Evolutionary conservation across 2,888 invertebrate species (phyloP).

Genomic region (Loripinus fragilis): DNA sequence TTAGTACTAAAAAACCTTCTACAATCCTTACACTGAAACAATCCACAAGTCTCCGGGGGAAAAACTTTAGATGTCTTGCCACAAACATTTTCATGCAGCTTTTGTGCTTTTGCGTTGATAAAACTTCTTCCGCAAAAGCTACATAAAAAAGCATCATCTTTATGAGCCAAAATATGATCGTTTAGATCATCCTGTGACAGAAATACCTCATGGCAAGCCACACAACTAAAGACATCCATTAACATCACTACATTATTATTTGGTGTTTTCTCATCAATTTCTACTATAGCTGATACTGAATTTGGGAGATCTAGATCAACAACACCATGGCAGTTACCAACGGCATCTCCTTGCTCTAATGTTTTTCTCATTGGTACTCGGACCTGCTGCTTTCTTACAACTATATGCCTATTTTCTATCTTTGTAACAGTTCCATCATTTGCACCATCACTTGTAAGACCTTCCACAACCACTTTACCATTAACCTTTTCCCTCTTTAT

Average conservation of each 20-base stretch:
- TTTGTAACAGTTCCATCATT: background rate
- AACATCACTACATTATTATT: background rate
- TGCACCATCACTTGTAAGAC: background rate
- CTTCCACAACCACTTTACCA: too few species aligned
- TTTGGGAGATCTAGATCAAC: too few species aligned
- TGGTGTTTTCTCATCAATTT: too few species aligned
- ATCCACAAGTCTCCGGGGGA: background rate
- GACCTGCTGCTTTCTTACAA: too few species aligned
- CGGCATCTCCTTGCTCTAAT: too few species aligned
- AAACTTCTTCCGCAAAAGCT: background rate
- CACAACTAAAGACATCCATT: background rate
- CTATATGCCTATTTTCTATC: background rate
- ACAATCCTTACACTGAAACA: background rate
- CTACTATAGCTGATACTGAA: too few species aligned
- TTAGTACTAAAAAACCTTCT: background rate
- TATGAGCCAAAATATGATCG: background rate
- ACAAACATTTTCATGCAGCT: background rate
- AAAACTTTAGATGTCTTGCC: background rate
- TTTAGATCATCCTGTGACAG: background rate
- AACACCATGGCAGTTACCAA: too few species aligned
- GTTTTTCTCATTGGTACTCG: too few species aligned
- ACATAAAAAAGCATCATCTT: background rate
- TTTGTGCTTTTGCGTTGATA: background rate
- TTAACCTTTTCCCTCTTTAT: too few species aligned
- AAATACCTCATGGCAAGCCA: background rate